Conservation (phyloP, 2,888 invertebrate genomes). For the Hylaea fasciaria region DNA sequence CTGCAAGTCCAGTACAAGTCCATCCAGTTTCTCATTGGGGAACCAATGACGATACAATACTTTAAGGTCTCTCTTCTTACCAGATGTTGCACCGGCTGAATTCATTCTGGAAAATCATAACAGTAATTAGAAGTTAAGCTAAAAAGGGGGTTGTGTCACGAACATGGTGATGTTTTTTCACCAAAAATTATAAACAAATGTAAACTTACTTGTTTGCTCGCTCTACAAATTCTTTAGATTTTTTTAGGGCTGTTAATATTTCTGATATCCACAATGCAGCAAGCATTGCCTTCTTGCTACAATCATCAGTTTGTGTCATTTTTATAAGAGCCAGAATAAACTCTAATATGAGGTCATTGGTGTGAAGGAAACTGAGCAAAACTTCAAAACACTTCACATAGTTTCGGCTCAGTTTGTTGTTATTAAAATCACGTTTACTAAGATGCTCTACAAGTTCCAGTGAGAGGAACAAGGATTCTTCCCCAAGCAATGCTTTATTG, state of each 20-base stretch:
- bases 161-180: no score
- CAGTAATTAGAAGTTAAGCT: background rate
- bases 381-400: conserved; percentile 82
- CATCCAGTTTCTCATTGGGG: conserved; percentile 64
- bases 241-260: conserved; percentile 73
- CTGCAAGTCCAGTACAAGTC: conserved; percentile 66
- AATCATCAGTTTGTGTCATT: conserved; percentile 63
- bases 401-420: conserved; percentile 51
- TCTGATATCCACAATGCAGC: conserved; percentile 84
- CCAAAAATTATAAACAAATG: background rate
- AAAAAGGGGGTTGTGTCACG: no score
- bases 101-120: conserved; percentile 50
- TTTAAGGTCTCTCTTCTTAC: conserved; percentile 62
- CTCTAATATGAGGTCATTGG: conserved; percentile 76
- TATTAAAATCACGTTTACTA: conserved; percentile 52
- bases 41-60: conserved; percentile 71
- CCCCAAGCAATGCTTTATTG: conserved; percentile 63
- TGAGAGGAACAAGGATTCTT: conserved; percentile 70
- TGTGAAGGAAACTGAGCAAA: conserved; percentile 80
- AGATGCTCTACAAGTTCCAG: conserved; percentile 63
- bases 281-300: conserved; percentile 60
- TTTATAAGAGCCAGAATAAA: conserved; percentile 76
- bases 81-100: conserved; percentile 45
- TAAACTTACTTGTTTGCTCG: conserved; percentile 61
- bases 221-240: conserved; percentile 63